Evolutionary conservation across 1,140 invertebrate species (phyloP).

Genomic region (Caenorhabditis briggsae): DNA sequence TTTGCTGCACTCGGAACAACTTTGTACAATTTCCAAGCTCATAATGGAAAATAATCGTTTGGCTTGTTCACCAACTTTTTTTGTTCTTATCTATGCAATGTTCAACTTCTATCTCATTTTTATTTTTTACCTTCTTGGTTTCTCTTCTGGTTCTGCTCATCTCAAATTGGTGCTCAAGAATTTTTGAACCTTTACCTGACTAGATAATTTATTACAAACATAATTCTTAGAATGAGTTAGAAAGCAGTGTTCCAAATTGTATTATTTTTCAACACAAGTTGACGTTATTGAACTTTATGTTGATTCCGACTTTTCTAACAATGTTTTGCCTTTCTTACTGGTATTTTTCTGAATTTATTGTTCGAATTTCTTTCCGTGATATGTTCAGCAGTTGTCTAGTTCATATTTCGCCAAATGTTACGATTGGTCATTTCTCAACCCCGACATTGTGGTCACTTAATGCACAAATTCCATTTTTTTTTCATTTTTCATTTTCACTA

Average conservation of each 20-base stretch:
- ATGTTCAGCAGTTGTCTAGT: too few species aligned
- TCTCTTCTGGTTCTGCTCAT: conserved; percentile 48
- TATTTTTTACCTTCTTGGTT: background rate
- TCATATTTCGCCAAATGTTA: too few species aligned
- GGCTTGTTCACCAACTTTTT: too few species aligned
- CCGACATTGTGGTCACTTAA: too few species aligned
- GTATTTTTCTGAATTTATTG: background rate
- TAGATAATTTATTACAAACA: too few species aligned
- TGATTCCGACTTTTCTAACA: background rate
- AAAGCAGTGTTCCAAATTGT: background rate
- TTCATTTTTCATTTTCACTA: too few species aligned
- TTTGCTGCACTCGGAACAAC: conserved; percentile 34
- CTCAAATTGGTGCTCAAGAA: conserved; percentile 15
- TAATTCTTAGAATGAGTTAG: background rate
- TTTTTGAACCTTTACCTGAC: background rate
- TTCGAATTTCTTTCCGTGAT: too few species aligned
- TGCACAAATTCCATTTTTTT: too few species aligned
- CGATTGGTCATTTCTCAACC: too few species aligned
- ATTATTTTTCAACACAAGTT: background rate
- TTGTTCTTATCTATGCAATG: too few species aligned
- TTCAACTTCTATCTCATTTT: background rate
- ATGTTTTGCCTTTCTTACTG: conserved; percentile 23
- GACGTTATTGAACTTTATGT: background rate
- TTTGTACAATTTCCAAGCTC: conserved; percentile 24
- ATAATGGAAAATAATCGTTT: background rate